phyloP scores from a whole-genome alignment of 2,797 vertebrate genomes.

The Hippocampus kuda region DNA sequence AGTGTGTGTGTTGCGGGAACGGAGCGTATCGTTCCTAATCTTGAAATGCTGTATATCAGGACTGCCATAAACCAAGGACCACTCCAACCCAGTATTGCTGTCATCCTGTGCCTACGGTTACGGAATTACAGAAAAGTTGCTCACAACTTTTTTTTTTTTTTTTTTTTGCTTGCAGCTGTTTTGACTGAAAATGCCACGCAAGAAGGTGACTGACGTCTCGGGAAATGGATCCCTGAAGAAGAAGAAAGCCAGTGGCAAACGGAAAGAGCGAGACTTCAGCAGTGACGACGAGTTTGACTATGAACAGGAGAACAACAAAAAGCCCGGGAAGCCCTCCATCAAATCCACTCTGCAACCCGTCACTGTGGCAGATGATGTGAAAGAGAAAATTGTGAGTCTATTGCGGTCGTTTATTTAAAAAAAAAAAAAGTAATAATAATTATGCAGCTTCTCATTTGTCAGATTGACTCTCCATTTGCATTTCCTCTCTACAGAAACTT shows the following conservation, averaged over 20 bases:
- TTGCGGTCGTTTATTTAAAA: neutral
- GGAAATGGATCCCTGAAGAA: constrained; percentile 70
- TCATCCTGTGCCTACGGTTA: neutral
- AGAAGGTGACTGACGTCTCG: constrained; percentile 73
- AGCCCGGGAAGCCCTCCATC: constrained; percentile 60
- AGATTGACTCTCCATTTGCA: neutral
- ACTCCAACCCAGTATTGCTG: neutral
- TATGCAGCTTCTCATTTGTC: neutral
- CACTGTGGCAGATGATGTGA: constrained; percentile 70
- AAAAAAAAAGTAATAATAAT: neutral
- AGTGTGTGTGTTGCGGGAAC: too few relatives aligned
- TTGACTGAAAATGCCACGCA: constrained; percentile 67
- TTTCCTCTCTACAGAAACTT: constrained; percentile 72
- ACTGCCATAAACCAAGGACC: neutral
- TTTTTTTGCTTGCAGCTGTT: constrained; percentile 16
- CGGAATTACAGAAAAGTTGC: neutral
- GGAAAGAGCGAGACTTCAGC: constrained; percentile 74
- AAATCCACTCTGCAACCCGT: constrained; percentile 70
- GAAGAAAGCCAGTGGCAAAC: constrained; percentile 65
- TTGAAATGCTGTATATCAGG: too few relatives aligned
- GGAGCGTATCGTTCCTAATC: too few relatives aligned
- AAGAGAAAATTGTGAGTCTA: constrained; percentile 72
- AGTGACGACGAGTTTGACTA: constrained; percentile 75
- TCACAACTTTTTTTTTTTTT: neutral
- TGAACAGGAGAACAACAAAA: constrained; percentile 76